These are phyloP conservation scores for Palythoa heliodiscus DNA, from an alignment of 92 coral and sea anemone species.

Conservation along the genomic window DNA sequence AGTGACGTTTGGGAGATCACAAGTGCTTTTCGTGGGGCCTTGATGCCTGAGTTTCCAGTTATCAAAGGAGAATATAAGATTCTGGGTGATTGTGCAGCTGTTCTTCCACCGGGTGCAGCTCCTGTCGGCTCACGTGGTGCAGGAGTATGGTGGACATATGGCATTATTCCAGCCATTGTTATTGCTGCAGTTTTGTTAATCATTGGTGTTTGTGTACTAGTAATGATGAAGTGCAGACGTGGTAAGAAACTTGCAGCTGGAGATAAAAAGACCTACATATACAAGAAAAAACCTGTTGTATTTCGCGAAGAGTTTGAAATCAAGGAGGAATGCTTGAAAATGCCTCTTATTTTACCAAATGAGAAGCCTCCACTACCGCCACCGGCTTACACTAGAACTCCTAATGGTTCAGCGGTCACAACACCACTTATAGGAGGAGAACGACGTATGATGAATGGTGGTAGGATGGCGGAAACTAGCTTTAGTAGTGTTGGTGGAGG, in stretches of 20 bases:
- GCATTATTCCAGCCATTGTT: constrained; percentile 91
- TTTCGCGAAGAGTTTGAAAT: constrained; percentile 94
- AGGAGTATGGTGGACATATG: constrained; percentile 92
- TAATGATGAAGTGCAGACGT: constrained; percentile 83
- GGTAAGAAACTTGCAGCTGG: constrained; percentile 70
- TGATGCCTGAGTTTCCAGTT: constrained; percentile 73
- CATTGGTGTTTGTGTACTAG: constrained; percentile 79
- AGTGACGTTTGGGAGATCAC: constrained; percentile 59
- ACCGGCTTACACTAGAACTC: constrained; percentile 90
- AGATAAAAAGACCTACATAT: constrained; percentile 83
- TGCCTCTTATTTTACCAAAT: constrained; percentile 88
- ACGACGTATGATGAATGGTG: constrained; percentile 39
- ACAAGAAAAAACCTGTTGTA: constrained; percentile 94
- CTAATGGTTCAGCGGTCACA: constrained; percentile 75
- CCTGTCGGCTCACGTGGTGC: constrained; percentile 56
- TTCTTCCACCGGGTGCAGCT: constrained; percentile 47
- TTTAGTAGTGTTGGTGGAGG: constrained; percentile 38
- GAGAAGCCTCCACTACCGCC: constrained; percentile 98
- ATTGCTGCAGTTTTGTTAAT: constrained; percentile 83
- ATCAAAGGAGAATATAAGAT: constrained; percentile 60
- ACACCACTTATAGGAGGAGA: constrained; percentile 72
- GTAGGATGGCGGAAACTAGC: constrained; percentile 38
- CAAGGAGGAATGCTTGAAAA: constrained; percentile 83
- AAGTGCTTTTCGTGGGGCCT: constrained; percentile 44
- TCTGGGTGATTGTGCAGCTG: constrained; percentile 55